Evolutionary conservation across 2,888 invertebrate genomes (phyloP).

Genomic region (Xanthostigma xanthostigma): DNA sequence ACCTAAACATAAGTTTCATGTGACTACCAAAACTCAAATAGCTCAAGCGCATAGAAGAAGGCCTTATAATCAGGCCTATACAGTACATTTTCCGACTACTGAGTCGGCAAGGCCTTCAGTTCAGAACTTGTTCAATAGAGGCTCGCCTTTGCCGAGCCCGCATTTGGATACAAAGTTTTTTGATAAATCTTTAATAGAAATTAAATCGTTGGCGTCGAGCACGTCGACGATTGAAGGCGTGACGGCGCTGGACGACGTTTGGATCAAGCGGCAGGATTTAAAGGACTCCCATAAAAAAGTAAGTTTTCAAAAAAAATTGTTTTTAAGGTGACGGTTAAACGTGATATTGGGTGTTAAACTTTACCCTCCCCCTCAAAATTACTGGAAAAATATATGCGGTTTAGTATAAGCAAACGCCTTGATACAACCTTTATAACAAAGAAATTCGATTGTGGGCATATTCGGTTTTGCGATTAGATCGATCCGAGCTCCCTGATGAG

Average conservation of each 20-base stretch:
- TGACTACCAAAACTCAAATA: conserved; percentile 21
- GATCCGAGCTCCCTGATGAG: too few species aligned
- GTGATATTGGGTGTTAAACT: background rate
- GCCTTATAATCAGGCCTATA: conserved; percentile 42
- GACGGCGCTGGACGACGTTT: conserved; percentile 47
- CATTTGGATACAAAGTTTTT: conserved; percentile 70
- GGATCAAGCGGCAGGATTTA: conserved; percentile 42
- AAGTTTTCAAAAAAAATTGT: conserved; percentile 20
- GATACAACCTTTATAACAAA: too few species aligned
- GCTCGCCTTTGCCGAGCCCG: conserved; percentile 37
- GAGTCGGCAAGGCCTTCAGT: conserved; percentile 41
- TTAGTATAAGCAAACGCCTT: too few species aligned
- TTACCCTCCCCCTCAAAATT: background rate
- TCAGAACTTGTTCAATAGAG: conserved; percentile 38
- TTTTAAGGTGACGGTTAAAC: too few species aligned
- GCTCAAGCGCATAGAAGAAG: conserved; percentile 30
- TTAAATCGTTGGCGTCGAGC: conserved; percentile 57
- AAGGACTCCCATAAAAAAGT: conserved; percentile 37
- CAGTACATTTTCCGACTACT: conserved; percentile 51
- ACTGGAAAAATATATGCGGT: background rate
- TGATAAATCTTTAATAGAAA: conserved; percentile 67
- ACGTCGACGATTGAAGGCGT: conserved; percentile 39
- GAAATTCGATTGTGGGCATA: too few species aligned
- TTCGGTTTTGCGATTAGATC: too few species aligned
- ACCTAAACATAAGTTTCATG: conserved; percentile 38